Base-by-base conservation (phyloP, 2,888 invertebrate genomes). In the Julus scanicus region DNA sequence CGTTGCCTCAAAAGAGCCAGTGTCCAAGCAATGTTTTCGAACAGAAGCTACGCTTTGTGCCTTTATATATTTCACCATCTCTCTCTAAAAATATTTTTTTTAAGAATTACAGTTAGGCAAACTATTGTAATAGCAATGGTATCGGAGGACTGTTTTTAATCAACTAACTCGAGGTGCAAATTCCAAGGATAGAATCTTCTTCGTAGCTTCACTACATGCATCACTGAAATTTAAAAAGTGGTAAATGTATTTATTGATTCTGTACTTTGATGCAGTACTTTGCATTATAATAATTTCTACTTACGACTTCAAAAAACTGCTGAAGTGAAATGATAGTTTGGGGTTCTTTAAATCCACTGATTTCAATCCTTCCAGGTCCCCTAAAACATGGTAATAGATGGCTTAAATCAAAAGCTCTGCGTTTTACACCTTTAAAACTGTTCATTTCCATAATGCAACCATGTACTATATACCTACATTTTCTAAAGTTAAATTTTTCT, bases 1-100 rank as follows among this genome's bases (percentile, higher is more conserved):
- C 93, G 92, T 94, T 2, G 94, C 94, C 93, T 97, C 97, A 89
- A 94, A 93, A 0, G 96, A 96, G 17, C 93, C 93, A 40, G 92
- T 92, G 92, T 97, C 97, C 89, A 94, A 94, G 3, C 94, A 92
- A 91, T 97, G 96, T 88, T 96, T 93, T 90, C 94, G 94, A 0
- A 97, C 95, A 90, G 94, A 93, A 37, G 94, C 93, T 0, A 94
- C 92, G 39, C 29, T 39, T 39, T 37, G 20, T 29, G n/a, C 57
- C 37, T 86, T 88, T 44, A 88, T 88, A 15, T 63, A 53, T 4
- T 17, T n/a, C 6, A 1, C 20, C 3, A 37, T 11, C 17, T 88
- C 53, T 5, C 9, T 15, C 85, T 88, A 40, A 20, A 71, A 71
- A 29, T 5, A 71, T 29, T 20, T 9, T 20, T 29, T 71, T 2